phyloP scores from a whole-genome alignment of 2,888 invertebrate genomes.

The Crioceris asparagi region DNA sequence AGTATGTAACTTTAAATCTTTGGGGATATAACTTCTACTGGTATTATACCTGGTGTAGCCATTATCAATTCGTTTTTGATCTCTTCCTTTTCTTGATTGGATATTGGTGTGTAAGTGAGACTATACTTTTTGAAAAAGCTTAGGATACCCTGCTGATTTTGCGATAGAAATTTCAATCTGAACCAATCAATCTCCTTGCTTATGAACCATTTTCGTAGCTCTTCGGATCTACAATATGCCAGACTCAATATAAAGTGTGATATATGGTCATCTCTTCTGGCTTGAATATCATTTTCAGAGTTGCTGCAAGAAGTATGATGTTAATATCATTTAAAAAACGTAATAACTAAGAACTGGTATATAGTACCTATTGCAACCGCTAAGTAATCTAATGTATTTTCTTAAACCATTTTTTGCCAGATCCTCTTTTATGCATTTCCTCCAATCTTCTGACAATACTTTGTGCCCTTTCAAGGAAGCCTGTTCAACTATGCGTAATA shows the following conservation, averaged over 20 bases:
- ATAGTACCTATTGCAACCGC: constrained; percentile 32
- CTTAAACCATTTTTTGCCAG: constrained; percentile 57
- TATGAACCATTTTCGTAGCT: constrained; percentile 80
- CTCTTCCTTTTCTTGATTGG: constrained; percentile 54
- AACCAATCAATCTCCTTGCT: constrained; percentile 84
- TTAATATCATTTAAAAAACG: not conserved
- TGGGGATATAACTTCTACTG: constrained; percentile 34
- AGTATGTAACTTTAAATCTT: constrained; percentile 2
- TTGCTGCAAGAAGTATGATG: constrained; percentile 33
- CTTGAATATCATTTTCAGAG: constrained; percentile 51
- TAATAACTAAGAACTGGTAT: not conserved
- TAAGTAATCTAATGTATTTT: constrained; percentile 50
- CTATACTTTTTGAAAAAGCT: constrained; percentile 55
- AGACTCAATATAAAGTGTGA: constrained; percentile 89
- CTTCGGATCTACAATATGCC: constrained; percentile 82
- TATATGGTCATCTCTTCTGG: constrained; percentile 69
- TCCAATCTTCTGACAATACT: constrained; percentile 56
- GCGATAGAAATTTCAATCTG: constrained; percentile 60
- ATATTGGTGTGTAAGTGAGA: constrained; percentile 55
- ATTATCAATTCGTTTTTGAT: constrained; percentile 50
- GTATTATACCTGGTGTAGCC: constrained; percentile 46
- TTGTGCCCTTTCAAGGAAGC: constrained; percentile 55
- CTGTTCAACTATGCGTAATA: constrained; percentile 67
- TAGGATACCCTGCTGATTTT: constrained; percentile 49
- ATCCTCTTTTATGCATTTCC: constrained; percentile 50